phyloP scores from a whole-genome alignment of 2,888 invertebrate genomes.

The Ptychoptera contaminata region DNA sequence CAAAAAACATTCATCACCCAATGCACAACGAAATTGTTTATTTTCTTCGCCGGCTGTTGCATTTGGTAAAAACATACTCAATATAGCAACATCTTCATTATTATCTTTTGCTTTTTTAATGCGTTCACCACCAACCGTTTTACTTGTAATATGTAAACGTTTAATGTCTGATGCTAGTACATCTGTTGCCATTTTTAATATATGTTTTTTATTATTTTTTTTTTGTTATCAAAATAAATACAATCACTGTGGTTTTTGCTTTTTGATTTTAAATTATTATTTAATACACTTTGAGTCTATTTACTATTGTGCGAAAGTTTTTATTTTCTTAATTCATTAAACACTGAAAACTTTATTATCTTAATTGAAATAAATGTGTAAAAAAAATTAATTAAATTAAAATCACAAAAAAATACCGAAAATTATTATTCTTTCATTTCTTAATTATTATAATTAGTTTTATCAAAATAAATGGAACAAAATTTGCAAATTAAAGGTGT shows the following conservation, averaged over 20 bases:
- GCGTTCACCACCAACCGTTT: conserved; percentile 69
- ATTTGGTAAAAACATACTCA: conserved; percentile 68
- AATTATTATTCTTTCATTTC: no score
- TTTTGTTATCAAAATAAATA: conserved; percentile 6
- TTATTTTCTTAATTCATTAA: not conserved
- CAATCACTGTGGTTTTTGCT: not conserved
- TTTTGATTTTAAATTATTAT: not conserved
- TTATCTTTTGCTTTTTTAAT: conserved; percentile 63
- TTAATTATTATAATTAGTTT: no score
- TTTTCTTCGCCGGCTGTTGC: conserved; percentile 45
- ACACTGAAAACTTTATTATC: conserved; percentile 7
- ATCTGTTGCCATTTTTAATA: conserved; percentile 57
- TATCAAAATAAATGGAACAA: no score
- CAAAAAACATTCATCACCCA: conserved; percentile 56
- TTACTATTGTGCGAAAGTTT: no score
- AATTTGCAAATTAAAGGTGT: no score
- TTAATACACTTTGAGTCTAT: not conserved
- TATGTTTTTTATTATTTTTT: not conserved
- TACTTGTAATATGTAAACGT: conserved; percentile 54
- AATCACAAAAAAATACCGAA: no score
- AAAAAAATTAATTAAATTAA: no score
- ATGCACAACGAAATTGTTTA: conserved; percentile 62
- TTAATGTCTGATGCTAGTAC: conserved; percentile 65
- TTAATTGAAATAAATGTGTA: no score
- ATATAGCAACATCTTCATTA: conserved; percentile 75